Evolutionary conservation across 1,140 invertebrate species (phyloP).

Genomic region (Metaphire vulgaris): DNA sequence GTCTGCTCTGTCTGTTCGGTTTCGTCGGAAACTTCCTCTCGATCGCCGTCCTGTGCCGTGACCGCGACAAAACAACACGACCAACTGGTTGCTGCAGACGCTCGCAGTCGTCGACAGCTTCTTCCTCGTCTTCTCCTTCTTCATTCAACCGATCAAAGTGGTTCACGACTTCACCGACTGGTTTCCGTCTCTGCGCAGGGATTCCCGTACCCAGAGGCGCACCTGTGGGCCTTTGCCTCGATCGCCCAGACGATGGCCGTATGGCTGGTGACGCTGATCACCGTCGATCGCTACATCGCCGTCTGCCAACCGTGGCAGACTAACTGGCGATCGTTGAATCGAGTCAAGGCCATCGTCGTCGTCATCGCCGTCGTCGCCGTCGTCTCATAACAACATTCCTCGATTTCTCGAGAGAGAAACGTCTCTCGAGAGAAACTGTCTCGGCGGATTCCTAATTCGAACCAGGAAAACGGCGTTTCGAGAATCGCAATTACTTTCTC

Average conservation of each 20-base stretch:
- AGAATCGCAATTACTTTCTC: conserved; percentile 23
- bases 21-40: conserved; percentile 28
- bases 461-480: not conserved
- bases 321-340: conserved; percentile 15
- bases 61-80: conserved; percentile 24
- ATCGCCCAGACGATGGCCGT: conserved; percentile 26
- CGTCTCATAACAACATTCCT: conserved; percentile 29
- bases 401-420: conserved; percentile 25
- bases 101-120: conserved; percentile 27
- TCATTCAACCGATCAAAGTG: conserved; percentile 24
- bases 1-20: conserved; percentile 23
- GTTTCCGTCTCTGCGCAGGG: not conserved
- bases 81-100: conserved; percentile 31
- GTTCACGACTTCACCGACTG: conserved; percentile 11
- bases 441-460: not conserved
- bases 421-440: conserved; percentile 1
- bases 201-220: conserved; percentile 17
- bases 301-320: conserved; percentile 22
- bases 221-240: conserved; percentile 23
- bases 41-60: conserved; percentile 24
- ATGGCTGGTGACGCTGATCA: conserved; percentile 28
- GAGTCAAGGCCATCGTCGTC: conserved; percentile 14
- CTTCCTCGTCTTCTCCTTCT: conserved; percentile 25
- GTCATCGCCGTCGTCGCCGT: conserved; percentile 16
- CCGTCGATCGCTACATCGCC: conserved; percentile 26